A percentile compares a stretch with the other conserved stretches of the same genome.
These are phyloP conservation scores for Rousettus madagascariensis DNA, from an alignment of 2,797 vertebrate species.

Conservation along the genomic window DNA sequence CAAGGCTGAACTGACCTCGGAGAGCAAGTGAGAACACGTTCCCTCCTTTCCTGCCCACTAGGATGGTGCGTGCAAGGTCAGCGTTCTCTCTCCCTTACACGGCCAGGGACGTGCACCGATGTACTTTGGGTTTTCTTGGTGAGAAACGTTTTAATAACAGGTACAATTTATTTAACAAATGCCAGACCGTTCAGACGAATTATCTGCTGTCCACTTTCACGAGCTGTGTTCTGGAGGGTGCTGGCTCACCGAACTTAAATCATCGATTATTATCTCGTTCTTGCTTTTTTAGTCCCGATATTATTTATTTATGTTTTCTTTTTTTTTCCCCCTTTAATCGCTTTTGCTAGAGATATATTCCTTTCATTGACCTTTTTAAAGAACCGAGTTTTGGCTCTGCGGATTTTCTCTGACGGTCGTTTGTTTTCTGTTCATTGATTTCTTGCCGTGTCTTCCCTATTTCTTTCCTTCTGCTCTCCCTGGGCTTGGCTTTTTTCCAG, in stretches of 20 bases:
- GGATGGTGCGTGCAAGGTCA: not conserved
- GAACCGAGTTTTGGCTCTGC: not conserved
- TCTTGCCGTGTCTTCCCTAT: not conserved
- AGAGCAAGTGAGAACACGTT: no score
- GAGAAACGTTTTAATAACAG: not conserved
- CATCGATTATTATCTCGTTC: not conserved
- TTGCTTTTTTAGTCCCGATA: not conserved
- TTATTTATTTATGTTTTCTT: not conserved
- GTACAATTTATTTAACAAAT: not conserved
- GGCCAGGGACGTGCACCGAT: rapidly evolving
- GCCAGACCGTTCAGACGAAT: not conserved
- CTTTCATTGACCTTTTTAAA: not conserved
- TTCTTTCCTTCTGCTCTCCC: not conserved
- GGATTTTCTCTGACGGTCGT: rapidly evolving
- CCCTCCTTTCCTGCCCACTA: not conserved
- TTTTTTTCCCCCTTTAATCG: no score
- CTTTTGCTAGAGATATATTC: not conserved
- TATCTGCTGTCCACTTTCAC: not conserved
- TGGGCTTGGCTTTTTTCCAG: no score
- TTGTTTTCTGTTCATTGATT: not conserved
- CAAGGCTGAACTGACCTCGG: not conserved
- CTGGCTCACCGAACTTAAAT: not conserved
- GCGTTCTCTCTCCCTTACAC: not conserved
- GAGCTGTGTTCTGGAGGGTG: not conserved
- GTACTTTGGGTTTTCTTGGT: not conserved